These are phyloP conservation scores for Sarcophilus harrisii DNA, from an alignment of 2,797 vertebrate species.

Conservation along the genomic window DNA sequence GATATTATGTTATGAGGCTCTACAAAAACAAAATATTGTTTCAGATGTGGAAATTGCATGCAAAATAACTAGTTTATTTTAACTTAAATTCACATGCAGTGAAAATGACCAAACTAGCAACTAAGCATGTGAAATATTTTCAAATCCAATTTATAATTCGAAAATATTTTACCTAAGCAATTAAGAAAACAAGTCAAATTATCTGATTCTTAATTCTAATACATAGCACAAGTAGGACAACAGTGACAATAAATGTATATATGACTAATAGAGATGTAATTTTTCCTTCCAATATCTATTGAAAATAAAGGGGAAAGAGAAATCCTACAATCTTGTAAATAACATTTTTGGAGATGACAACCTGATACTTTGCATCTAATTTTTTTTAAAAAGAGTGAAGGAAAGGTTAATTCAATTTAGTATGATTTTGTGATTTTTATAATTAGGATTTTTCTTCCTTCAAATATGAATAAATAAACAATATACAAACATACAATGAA, in stretches of 20 bases:
- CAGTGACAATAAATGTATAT: conserved; percentile 48
- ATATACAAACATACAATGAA: background rate
- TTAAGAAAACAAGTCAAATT: conserved; percentile 60
- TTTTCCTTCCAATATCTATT: background rate
- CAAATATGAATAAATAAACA: background rate
- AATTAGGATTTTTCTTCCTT: background rate
- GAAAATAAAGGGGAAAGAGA: background rate
- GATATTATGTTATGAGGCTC: conserved; percentile 6
- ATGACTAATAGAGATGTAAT: conserved; percentile 50
- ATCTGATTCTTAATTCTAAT: background rate
- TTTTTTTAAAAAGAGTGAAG: background rate
- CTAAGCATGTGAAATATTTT: conserved; percentile 23
- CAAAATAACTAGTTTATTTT: conserved; percentile 22
- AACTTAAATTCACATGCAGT: conserved; percentile 8
- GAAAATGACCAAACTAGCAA: background rate
- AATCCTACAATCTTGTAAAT: background rate
- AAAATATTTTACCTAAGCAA: conserved; percentile 55
- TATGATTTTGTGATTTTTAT: background rate
- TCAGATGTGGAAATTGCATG: conserved; percentile 28
- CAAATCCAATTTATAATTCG: conserved; percentile 38
- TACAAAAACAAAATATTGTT: conserved; percentile 44
- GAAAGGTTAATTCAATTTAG: background rate
- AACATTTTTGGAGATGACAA: background rate
- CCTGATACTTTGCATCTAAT: background rate
- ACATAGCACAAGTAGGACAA: conserved; percentile 67